These are phyloP conservation scores for Lichenostomus cassidix DNA, from an alignment of 2,113 vertebrate genomes.

Conservation along the genomic window DNA sequence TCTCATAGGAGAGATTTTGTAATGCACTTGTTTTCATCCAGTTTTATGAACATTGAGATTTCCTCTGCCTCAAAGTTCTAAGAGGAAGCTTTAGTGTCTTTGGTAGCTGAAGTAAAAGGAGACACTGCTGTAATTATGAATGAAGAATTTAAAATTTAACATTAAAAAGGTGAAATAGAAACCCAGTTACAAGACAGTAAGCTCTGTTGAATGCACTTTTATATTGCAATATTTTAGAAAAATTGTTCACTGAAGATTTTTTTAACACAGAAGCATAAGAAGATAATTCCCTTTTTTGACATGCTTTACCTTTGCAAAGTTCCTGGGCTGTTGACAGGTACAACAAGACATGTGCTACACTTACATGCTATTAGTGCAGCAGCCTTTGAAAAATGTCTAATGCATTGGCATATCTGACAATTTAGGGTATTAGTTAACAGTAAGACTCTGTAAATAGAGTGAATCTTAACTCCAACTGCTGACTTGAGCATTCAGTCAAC, in stretches of 20 bases:
- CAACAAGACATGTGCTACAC: neutral
- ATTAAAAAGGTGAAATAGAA: neutral
- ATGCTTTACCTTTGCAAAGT: slow-evolving; percentile 41
- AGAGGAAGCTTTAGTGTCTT: neutral
- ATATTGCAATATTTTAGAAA: neutral
- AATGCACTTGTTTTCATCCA: neutral
- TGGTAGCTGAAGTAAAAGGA: neutral
- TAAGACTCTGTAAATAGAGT: slow-evolving; percentile 23
- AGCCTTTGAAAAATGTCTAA: slow-evolving; percentile 39
- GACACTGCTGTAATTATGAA: neutral
- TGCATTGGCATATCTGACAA: slow-evolving; percentile 53
- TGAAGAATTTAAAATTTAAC: neutral
- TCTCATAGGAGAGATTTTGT: neutral
- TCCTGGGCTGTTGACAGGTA: slow-evolving; percentile 42
- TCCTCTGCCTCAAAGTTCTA: neutral
- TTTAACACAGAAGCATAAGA: neutral
- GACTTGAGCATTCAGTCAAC: slow-evolving; percentile 34
- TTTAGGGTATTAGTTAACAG: slow-evolving; percentile 51
- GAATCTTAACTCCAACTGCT: neutral
- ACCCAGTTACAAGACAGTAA: neutral
- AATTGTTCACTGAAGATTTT: neutral
- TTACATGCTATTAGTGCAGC: slow-evolving; percentile 37
- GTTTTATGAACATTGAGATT: neutral
- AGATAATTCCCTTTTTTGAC: slow-evolving; percentile 29
- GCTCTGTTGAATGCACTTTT: neutral